Evolutionary conservation across 2,113 vertebrate genomes (phyloP).

Genomic region (Halcyon senegalensis): DNA sequence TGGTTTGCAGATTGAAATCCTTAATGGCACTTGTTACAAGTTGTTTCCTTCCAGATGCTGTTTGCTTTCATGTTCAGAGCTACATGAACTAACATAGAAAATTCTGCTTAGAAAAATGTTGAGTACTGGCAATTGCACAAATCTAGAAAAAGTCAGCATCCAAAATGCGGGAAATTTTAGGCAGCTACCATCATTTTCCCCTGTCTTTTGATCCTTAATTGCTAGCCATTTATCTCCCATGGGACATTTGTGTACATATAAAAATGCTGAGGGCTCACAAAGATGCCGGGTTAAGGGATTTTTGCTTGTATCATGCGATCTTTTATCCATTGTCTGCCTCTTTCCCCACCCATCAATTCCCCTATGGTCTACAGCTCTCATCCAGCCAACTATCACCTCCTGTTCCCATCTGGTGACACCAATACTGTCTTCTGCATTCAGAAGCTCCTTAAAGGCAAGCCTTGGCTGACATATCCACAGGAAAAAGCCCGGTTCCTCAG

Average conservation of each 20-base stretch:
- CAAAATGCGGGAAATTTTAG: not conserved
- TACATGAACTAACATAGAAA: not conserved
- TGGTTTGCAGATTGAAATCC: slow-evolving; percentile 16
- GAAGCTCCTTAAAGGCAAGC: not conserved
- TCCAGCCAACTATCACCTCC: not conserved
- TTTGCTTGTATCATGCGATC: not conserved
- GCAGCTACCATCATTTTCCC: not conserved
- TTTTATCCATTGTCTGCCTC: not conserved
- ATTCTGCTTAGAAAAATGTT: not conserved
- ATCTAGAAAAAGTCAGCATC: not conserved
- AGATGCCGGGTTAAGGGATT: not conserved
- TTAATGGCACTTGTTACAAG: not conserved
- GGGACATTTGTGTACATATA: not conserved
- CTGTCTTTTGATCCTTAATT: not conserved
- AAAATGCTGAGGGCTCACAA: not conserved
- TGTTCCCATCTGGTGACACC: not conserved
- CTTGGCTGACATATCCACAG: not conserved
- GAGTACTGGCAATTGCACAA: not conserved
- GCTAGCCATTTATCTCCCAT: not conserved
- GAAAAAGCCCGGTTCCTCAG: not conserved
- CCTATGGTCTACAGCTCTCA: not conserved
- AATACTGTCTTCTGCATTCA: not conserved
- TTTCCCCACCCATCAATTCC: not conserved
- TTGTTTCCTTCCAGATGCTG: slow-evolving; percentile 35
- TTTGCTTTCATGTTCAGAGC: slow-evolving; percentile 13